Base-by-base conservation (phyloP, 30 jellyfish, hydroid and myxozoan species). In the Turritopsis dohrnii region DNA sequence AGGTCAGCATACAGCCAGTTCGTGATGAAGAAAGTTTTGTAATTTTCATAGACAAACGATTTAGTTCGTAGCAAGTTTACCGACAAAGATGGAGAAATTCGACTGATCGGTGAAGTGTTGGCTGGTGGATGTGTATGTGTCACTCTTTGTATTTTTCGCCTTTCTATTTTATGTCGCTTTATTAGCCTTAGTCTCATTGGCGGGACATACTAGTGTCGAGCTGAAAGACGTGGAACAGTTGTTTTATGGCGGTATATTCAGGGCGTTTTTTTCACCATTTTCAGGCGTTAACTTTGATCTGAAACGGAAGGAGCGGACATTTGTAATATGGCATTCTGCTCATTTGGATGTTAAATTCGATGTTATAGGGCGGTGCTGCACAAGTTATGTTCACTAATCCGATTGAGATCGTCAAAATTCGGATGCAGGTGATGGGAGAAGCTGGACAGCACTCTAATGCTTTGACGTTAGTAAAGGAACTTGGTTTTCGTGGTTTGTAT, bases 351-450 rank as follows among this genome's bases (percentile, higher is more conserved):
- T 5, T 31, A 52, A 28, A 18, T 54, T 83, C 28, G 81, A 25
- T 53, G 18, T 75, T 52, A 18, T 79, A 93, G 98, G 98, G 98
- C n/a, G 98, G 98, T 18, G 94, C 83, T 28, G 96, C 98, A 21
- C 98, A 93, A 72, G 98, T 93, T 25, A 66, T 93, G 96, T 93
- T 93, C 71, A 93, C 98, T 60, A 93, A 93, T 65, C 98, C 98
- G 65, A 93, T 93, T 53, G 98, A 93, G 76, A 93, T 93, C n/a
- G 98, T 93, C 18, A 93, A 93, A 53, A 93, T 93, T 85, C 91
- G 98, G 21, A 93, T 93, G 98, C 98, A 93, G 83, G 98, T 93
- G 52, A 96, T 96, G 71, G 98, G 98, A 0, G 98, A 93, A 66
- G 83, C 89, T 41, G 98, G 96, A 24, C 85, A 54, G 4, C 87